Evolutionary conservation across 2,113 vertebrate genomes (phyloP).

Genomic region (Glaucomys volans): DNA sequence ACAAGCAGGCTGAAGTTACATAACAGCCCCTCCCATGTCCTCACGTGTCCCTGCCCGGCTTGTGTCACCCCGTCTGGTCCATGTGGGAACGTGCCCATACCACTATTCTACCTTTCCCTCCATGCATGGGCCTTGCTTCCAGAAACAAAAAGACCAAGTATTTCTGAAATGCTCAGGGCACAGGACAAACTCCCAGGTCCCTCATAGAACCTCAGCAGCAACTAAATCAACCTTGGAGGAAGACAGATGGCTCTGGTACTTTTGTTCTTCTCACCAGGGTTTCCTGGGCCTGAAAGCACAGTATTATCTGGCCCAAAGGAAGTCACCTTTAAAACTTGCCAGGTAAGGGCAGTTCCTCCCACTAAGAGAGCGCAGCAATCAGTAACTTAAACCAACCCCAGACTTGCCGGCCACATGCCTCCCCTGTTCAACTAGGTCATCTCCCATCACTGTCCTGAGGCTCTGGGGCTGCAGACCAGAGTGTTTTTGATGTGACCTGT

Average conservation of each 20-base stretch:
- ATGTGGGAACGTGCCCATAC: too few relatives aligned
- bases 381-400: neutral
- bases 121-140: neutral
- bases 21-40: neutral
- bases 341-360: neutral
- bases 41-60: neutral
- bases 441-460: neutral
- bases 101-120: neutral
- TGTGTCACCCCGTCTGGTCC: neutral
- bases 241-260: neutral
- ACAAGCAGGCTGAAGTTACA: neutral
- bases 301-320: neutral
- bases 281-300: neutral
- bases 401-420: neutral
- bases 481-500: rapidly evolving
- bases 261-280: neutral
- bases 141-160: neutral
- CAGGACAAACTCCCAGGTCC: neutral
- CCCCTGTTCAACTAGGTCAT: rapidly evolving
- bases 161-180: neutral
- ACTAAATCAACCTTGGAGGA: neutral
- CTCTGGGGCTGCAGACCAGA: rapidly evolving
- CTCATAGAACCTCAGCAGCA: neutral
- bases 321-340: neutral
- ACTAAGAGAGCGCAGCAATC: neutral